Percentiles rank a stretch among this genome's conserved stretches.
These are phyloP conservation scores for Setipinna tenuifilis DNA, from an alignment of 2,797 vertebrate genomes.

Conservation along the genomic window DNA sequence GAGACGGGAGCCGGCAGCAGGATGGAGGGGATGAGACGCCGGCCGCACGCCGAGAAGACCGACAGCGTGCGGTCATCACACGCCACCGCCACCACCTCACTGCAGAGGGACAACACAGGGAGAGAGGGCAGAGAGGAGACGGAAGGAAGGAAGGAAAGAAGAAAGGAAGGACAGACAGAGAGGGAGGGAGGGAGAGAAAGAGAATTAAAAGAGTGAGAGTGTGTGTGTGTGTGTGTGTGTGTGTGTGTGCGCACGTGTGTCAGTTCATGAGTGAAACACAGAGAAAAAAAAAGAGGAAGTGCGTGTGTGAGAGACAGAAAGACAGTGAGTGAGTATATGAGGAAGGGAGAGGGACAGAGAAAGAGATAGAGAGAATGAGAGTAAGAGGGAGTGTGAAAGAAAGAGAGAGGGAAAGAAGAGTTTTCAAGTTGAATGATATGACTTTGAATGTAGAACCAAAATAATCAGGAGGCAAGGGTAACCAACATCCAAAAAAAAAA, in stretches of 20 bases:
- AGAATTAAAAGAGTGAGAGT: background rate
- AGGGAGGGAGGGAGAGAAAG: background rate
- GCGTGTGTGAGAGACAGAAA: background rate
- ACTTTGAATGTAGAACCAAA: no score
- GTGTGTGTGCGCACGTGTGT: no score
- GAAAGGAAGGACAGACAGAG: background rate
- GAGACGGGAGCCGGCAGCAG: constrained; percentile 86
- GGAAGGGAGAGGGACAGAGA: no score
- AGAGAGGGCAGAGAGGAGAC: background rate
- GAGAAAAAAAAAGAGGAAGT: no score
- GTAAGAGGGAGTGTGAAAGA: no score
- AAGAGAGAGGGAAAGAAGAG: no score
- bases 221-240: no score
- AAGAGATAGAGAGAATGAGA: no score
- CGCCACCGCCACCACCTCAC: constrained; percentile 88
- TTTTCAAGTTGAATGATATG: no score
- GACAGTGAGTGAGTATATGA: background rate
- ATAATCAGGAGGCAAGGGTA: no score
- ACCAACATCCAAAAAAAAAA: no score
- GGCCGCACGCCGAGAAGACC: constrained; percentile 90
- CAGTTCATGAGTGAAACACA: background rate
- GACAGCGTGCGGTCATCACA: constrained; percentile 92
- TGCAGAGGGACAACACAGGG: constrained; percentile 55
- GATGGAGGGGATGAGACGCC: constrained; percentile 91
- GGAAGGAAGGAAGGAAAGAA: background rate